These are phyloP conservation scores for Hemaris fuciformis DNA, from an alignment of 2,888 invertebrate species.

Conservation along the genomic window DNA sequence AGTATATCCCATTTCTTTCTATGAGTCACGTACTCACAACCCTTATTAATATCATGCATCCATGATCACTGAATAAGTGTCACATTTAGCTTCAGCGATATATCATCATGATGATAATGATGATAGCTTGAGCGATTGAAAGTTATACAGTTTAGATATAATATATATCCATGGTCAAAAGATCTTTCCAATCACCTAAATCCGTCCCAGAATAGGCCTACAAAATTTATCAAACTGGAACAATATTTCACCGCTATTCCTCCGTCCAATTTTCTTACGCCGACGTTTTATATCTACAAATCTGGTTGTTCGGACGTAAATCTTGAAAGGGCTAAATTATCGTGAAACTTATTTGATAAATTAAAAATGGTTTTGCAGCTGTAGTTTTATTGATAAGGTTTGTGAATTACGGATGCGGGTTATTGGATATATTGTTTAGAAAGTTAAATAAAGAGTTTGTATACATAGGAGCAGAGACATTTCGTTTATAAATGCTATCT, in stretches of 20 bases:
- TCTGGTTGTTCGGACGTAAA: neutral
- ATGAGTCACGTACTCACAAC: too few species aligned
- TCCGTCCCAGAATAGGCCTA: slow-evolving; percentile 11
- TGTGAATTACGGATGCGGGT: neutral
- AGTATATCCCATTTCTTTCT: too few species aligned
- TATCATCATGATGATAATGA: too few species aligned
- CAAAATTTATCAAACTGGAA: slow-evolving; percentile 29
- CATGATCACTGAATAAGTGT: too few species aligned
- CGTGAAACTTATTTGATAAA: slow-evolving; percentile 1
- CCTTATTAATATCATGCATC: too few species aligned
- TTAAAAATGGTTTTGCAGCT: neutral
- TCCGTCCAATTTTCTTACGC: slow-evolving; percentile 14
- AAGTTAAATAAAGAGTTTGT: too few species aligned
- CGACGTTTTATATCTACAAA: neutral
- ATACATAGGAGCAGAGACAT: too few species aligned
- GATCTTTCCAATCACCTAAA: neutral
- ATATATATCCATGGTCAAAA: neutral
- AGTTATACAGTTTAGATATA: too few species aligned
- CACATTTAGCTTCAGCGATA: too few species aligned
- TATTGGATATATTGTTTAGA: too few species aligned
- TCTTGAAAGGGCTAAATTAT: neutral
- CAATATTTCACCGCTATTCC: slow-evolving; percentile 27
- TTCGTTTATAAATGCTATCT: too few species aligned
- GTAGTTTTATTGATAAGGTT: neutral
- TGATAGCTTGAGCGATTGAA: too few species aligned